Percentiles rank a stretch among this genome's conserved stretches.
Conservation (phyloP, 2,888 invertebrate genomes). For the Cantharis flavilabris region DNA sequence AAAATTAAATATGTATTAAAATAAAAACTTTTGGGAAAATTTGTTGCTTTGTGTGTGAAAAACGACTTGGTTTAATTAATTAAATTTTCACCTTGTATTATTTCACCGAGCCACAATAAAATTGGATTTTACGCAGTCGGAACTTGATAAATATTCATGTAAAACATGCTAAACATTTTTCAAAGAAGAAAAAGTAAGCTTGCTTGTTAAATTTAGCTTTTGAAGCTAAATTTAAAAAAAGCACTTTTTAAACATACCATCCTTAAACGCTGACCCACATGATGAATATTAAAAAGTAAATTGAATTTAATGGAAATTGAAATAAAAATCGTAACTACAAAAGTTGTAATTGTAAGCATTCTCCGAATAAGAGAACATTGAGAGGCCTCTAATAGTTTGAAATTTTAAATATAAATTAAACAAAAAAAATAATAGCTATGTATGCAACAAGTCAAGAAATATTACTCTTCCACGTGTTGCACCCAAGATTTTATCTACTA, state of each 20-base stretch:
- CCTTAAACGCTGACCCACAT: background rate
- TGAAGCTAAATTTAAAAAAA: background rate
- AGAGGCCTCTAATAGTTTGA: too few species aligned
- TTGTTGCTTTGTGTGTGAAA: background rate
- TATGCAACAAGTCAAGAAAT: too few species aligned
- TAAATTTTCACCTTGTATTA: background rate
- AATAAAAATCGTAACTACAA: background rate
- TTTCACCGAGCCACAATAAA: background rate
- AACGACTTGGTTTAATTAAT: background rate
- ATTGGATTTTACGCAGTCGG: background rate
- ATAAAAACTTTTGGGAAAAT: background rate
- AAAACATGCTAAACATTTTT: background rate
- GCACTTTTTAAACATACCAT: background rate
- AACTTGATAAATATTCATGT: slow-evolving; percentile 3
- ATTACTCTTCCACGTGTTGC: too few species aligned
- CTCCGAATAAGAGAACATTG: background rate
- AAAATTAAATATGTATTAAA: background rate
- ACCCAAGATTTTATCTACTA: too few species aligned
- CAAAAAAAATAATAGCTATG: too few species aligned
- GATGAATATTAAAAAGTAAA: background rate
- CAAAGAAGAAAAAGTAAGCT: slow-evolving; percentile 1
- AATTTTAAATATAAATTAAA: background rate
- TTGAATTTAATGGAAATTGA: background rate
- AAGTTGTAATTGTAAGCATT: background rate
- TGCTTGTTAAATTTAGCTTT: background rate